Percentiles rank a stretch among this genome's conserved stretches.
Conservation (phyloP, 2,888 invertebrate species). For the Chrysina gloriosa region DNA sequence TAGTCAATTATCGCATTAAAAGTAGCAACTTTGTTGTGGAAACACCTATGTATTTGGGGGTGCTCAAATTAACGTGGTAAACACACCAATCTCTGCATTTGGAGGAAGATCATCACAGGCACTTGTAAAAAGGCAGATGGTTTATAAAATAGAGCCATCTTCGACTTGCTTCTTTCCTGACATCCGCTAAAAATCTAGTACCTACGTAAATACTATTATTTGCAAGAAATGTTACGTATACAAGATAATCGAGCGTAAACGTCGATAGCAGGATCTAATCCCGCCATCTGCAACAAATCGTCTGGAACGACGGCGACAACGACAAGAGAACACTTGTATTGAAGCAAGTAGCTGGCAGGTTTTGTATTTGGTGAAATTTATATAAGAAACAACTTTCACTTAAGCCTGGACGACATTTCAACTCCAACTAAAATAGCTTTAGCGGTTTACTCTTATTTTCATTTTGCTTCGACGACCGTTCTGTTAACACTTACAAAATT, state of each 20-base stretch:
- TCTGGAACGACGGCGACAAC: neutral
- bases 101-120: too few relatives aligned
- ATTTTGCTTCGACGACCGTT: constrained; percentile 11
- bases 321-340: constrained; percentile 3
- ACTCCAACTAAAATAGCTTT: constrained; percentile 31
- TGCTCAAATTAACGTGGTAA: too few relatives aligned
- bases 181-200: too few relatives aligned
- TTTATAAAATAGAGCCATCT: too few relatives aligned
- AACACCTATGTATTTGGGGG: too few relatives aligned
- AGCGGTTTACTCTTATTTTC: constrained; percentile 37
- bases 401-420: constrained; percentile 32
- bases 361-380: constrained; percentile 40
- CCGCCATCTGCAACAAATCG: neutral
- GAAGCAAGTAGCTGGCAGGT: constrained; percentile 9
- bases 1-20: too few relatives aligned
- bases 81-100: too few relatives aligned
- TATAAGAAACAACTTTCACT: constrained; percentile 41
- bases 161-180: too few relatives aligned
- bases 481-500: constrained; percentile 24
- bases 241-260: neutral
- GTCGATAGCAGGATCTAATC: neutral
- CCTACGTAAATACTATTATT: too few relatives aligned
- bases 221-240: neutral
- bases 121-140: too few relatives aligned
- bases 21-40: too few relatives aligned